Base-by-base conservation (phyloP, 2,888 invertebrate genomes). In the Callyntrura sp. region DNA sequence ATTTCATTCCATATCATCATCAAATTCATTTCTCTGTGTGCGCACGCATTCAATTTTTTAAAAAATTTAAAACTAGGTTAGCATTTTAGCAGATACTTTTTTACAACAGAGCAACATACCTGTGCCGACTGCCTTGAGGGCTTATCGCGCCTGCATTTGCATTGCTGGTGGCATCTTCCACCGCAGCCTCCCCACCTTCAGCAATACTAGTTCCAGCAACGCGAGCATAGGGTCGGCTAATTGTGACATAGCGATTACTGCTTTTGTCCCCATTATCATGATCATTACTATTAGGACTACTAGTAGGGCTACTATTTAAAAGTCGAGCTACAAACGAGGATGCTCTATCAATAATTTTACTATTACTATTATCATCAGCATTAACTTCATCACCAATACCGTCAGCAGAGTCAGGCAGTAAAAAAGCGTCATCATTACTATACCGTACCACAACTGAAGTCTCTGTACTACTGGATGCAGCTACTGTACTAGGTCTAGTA, bases 391-490 rank as follows among this genome's bases (percentile, higher is more conserved):
- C 84, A 76, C 82, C 76, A 76, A n/a, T 85, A 88, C 83, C 57
- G 88, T 85, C 85, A 73, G 78, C 73, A 68, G 83, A 68, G 81
- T 92, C 93, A 76, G 92, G 90, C 68, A 93, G 90, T 91, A 92
- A 91, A 70, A 89, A 84, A 84, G 89, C 84, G 86, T 93, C 93
- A 88, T 93, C 92, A 88, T 85, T 85, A 88, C 93, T 93, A 85
- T 91, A 92, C 76, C 93, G 84, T 82, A 93, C 93, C 82, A 93
- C 93, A 62, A 93, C 92, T 28, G 92, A 92, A n/a, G 93, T 93
- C 90, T 93, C 93, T 60, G 93, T 93, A 78, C 92, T 92, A 76
- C 93, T 92, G 45, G 92, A 89, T 83, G 90, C 79, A 55, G 90
- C 82, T 76, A 65, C 70, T 6, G 70, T 73, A 23, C 23, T 90